Evolutionary conservation across 2,797 vertebrate genomes (phyloP).

Genomic region (Micropoecilia bifurca): DNA sequence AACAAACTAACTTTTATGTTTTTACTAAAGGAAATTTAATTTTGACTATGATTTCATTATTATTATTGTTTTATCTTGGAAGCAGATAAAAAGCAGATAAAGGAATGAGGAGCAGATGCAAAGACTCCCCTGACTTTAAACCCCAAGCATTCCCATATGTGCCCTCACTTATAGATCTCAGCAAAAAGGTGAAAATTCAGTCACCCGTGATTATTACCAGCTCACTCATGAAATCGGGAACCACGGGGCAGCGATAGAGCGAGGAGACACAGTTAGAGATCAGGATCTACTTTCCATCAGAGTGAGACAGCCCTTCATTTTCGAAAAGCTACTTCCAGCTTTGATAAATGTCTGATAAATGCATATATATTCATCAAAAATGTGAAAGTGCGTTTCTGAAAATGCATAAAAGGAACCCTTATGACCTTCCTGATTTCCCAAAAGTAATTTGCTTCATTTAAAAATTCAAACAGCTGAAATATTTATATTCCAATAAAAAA

Average conservation of each 20-base stretch:
- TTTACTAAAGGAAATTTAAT: constrained; percentile 10
- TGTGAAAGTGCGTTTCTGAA: constrained; percentile 13
- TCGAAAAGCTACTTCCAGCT: constrained; percentile 12
- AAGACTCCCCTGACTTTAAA: constrained; percentile 54
- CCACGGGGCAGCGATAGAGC: constrained; percentile 57
- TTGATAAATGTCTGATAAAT: constrained; percentile 10
- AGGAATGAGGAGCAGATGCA: constrained; percentile 46
- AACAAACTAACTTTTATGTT: background rate
- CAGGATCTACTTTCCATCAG: constrained; percentile 35
- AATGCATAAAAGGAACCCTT: background rate
- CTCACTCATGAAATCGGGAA: constrained; percentile 80
- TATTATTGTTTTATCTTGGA: constrained; percentile 14
- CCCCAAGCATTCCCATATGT: constrained; percentile 66
- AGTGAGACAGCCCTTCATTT: background rate
- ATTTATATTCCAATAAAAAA: constrained; percentile 43
- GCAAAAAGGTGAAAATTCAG: constrained; percentile 79
- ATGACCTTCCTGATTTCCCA: constrained; percentile 1
- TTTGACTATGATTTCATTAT: constrained; percentile 12
- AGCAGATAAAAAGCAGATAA: constrained; percentile 34
- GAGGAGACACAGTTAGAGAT: constrained; percentile 32
- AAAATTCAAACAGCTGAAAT: constrained; percentile 46
- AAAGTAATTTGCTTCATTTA: constrained; percentile 23
- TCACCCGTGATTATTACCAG: constrained; percentile 82
- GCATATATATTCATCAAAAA: background rate
- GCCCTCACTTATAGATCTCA: constrained; percentile 59